These are phyloP conservation scores for Aspidiotus destructor DNA, from an alignment of 2,888 invertebrate species.

Conservation along the genomic window DNA sequence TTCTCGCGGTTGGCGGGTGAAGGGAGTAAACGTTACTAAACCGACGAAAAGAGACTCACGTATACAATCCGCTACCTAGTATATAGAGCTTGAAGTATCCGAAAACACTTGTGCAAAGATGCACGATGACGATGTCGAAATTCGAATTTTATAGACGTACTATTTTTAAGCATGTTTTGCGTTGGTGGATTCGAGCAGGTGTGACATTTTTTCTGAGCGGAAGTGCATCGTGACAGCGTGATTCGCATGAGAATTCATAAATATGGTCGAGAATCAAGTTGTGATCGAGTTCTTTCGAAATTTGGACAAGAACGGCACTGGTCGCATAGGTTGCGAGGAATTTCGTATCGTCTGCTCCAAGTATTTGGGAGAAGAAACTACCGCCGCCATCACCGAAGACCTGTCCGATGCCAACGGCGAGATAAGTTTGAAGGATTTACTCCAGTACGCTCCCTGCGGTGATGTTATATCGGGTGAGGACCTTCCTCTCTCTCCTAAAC, in stretches of 20 bases:
- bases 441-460: constrained; percentile 31
- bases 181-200: no score
- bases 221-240: no score
- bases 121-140: no score
- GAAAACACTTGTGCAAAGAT: no score
- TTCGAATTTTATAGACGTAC: no score
- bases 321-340: neutral
- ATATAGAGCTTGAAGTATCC: no score
- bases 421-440: constrained; percentile 47
- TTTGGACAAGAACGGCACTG: neutral
- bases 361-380: neutral
- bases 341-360: neutral
- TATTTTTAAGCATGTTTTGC: no score
- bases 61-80: no score
- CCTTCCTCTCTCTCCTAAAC: constrained; percentile 17
- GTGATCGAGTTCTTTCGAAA: neutral
- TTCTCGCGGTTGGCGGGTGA: no score
- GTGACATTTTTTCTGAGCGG: no score
- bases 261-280: neutral
- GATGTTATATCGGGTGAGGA: constrained; percentile 42
- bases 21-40: no score
- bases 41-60: no score
- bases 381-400: neutral
- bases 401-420: constrained; percentile 46
- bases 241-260: neutral